Evolutionary conservation across 2,113 vertebrate genomes (phyloP), one percentile per base, ranked within the genome.

Genomic region (Lepus europaeus): DNA sequence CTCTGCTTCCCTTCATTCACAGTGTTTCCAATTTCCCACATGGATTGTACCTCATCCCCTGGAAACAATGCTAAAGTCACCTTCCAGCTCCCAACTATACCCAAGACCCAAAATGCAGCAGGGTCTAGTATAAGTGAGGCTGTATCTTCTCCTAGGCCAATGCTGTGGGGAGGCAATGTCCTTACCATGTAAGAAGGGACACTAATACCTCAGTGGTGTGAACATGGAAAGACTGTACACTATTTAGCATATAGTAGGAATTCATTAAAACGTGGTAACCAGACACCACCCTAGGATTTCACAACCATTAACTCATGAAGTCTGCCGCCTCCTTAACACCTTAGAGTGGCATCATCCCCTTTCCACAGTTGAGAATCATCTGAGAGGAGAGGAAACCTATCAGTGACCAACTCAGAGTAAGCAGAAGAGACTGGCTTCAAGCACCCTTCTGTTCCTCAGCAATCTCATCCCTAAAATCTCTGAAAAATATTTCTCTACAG

Each of bases 241-340:
- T 5, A 5, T 36, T 87, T 45, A 49, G 25, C 45, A 84, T 7
- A 31, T 27, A 2, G 9, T 19, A 73, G 74, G 19, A 61, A 61
- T 45, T 87, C 73, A 89, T 39, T 63, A 92, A 92, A 92, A 64
- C 17, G 10, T 16, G n/a, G 16, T 51, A 82, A 86, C 27, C 36
- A 78, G 27, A 72, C n/a, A 72, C 17, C 20, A 82, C 14, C 39
- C 22, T 89, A 79, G 19, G 20, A 63, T 29, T 89, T 93, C 36
- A 78, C 10, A 86, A n/a, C 10, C 53, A 22, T 45, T 78, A 31
- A 78, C 56, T 76, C 27, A 61, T 25, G 63, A 80, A 66, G 53
- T 77, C 63, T 25, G 36, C 23, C 23, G 59, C 29, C 69, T 92
- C 64, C 64, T 53, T 9, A 39, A 87, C 68, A 27, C 5, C 72